Base-by-base conservation (phyloP, 2,888 invertebrate species). In the Cremastinae sp. region DNA sequence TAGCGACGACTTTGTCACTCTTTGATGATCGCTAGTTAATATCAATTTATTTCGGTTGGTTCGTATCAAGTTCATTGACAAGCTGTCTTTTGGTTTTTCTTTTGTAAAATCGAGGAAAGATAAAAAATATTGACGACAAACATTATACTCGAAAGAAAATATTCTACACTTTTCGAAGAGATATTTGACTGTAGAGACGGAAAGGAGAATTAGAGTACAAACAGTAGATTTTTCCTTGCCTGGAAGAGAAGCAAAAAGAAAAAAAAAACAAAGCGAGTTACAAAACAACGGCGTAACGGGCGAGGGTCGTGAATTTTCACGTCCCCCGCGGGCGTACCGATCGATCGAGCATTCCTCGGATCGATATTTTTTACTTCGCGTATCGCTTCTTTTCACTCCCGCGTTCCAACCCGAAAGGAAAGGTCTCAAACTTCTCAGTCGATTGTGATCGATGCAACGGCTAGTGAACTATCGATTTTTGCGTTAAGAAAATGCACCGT, bases 231-330 rank as follows among this genome's bases (percentile, higher is more conserved):
- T 49, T 12, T 16, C n/a, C 12, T 41, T 8, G 41, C 9, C 9
- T 9, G n/a, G n/a, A n/a, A n/a, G n/a, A n/a, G n/a, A 41, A 41
- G 10, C 10, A 1, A 37, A 16, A 37, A 4, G 1, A 14, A 16
- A 35, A 39, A n/a, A 16, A 3, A 56, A 20, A 68, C 49, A 28
- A 55, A 37, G 18, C 35, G 3, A 18, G 18, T 0, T 0, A 16
- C 56, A 39, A 12, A 61, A 59, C 71, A 66, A 28, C 61, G 56
- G 47, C 72, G 66, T 49, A 7, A 72, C 41, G 76, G 73, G 41
- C 69, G 69, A 73, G 20, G 58, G 68, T 39, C 64, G 51, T 5
- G 49, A 18, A 1, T 20, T 41, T 39, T 59, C 47, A 35, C 43
- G 68, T 58, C 73, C 59, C 56, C 18, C 53, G 37, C 53, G 69